Base-by-base conservation (phyloP, 2,888 invertebrate species). In the Scotopteryx bipunctaria region DNA sequence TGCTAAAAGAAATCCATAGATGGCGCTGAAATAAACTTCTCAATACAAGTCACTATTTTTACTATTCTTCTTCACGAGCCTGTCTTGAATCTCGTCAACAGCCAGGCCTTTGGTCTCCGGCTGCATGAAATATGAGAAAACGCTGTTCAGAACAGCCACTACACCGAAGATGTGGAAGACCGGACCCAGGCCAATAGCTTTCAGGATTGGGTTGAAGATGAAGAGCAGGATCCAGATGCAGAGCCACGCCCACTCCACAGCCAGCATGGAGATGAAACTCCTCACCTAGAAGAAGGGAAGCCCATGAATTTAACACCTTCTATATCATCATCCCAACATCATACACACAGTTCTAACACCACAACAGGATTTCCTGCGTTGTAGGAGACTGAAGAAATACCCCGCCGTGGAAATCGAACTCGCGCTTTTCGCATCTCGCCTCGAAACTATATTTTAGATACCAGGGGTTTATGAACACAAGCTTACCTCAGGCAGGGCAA, bases 401-500 rank as follows among this genome's bases (percentile, higher is more conserved):
- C 14, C 3, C 13, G 19, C 19, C 2, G 4, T 19, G 19, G 3
- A 2, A 6, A 4, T 35, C 11, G 6, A 8, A 5, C 1, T 1
- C 19, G 2, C n/a, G 17, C 14, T 4, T 5, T 40, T n/a, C 15
- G 6, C 19, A 5, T 19, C 6, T 19, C 6, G 5, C 19, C 1
- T 1, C 19, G 5, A 4, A 19, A 5, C 6, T 19, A 5, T 2
- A 25, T 27, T 27, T 27, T 1, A 9, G 3, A 13, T 42, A 49
- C 38, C 29, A 55, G 58, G 52, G 27, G 2, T 32, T 5, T 46
- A 59, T 48, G 56, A 9, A 3, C 8, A 31, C 19, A 5, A 32
- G 42, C 67, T 51, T 8, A 83, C 84, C 73, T 83, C 82, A 3
- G 83, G 83, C 45, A 81, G 47, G 44, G 82, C 83, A 1, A 81